A percentile compares a stretch with the other conserved stretches of the same genome.
Conservation (phyloP, 2,113 vertebrate species). For the Hemiprocne comata region DNA sequence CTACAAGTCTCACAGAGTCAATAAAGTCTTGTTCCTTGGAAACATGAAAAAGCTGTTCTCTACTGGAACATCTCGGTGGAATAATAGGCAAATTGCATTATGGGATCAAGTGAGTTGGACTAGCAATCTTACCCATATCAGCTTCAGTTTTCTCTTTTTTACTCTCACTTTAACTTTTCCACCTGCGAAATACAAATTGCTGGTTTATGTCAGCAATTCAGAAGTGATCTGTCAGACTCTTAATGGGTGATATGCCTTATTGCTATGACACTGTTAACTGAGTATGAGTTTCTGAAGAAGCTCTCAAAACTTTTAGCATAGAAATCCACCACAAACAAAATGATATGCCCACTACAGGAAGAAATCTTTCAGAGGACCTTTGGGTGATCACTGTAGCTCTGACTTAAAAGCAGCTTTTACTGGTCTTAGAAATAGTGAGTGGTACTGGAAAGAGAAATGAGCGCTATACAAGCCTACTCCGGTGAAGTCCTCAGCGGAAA, state of each 20-base stretch:
- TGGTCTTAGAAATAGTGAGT: not conserved
- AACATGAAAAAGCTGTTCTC: conserved; percentile 87
- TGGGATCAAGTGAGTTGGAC: conserved; percentile 86
- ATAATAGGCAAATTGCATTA: conserved; percentile 88
- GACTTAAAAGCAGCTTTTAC: not conserved
- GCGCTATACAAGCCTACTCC: not conserved
- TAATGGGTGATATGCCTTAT: not conserved
- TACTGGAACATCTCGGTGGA: conserved; percentile 88
- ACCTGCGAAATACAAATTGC: not conserved
- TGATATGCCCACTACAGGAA: not conserved
- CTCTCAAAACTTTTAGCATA: not conserved
- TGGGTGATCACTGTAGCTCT: not conserved
- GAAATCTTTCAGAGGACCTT: not conserved
- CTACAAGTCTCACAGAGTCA: conserved; percentile 83
- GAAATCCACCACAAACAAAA: not conserved
- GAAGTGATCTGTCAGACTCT: not conserved
- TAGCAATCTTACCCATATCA: not conserved
- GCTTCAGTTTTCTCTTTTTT: not conserved
- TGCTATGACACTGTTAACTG: not conserved
- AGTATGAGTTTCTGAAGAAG: not conserved
- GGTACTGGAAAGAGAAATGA: not conserved
- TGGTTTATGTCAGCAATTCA: not conserved
- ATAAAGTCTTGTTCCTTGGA: conserved; percentile 89
- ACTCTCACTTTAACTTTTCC: not conserved
- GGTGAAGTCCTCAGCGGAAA: not conserved